Conservation (phyloP, 2,888 invertebrate genomes). For the Chrysolina haemoptera region DNA sequence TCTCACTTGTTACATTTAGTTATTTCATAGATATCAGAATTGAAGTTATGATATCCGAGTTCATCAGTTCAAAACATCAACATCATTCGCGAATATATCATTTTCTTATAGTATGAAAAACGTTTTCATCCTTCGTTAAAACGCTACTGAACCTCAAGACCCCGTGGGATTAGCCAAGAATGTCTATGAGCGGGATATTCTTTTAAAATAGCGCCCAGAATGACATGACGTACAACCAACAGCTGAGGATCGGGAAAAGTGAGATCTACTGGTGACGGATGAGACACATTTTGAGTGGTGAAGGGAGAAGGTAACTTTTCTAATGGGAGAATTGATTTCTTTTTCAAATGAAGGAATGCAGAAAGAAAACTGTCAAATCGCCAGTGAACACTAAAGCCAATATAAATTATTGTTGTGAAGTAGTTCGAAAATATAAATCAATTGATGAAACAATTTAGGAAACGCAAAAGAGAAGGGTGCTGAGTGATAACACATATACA, state of each 20-base stretch:
- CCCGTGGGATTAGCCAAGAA: conserved; percentile 60
- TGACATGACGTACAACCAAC: conserved; percentile 57
- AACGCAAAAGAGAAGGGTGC: no score
- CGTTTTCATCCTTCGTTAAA: background rate
- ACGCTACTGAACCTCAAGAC: conserved; percentile 36
- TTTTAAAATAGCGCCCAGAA: conserved; percentile 57
- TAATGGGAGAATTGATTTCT: conserved; percentile 27
- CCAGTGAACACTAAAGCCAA: background rate
- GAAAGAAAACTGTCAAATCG: conserved; percentile 4
- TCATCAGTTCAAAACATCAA: background rate
- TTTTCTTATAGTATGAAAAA: background rate
- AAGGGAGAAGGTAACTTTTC: conserved; percentile 18
- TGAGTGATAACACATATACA: no score
- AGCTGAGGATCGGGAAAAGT: conserved; percentile 53
- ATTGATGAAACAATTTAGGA: no score
- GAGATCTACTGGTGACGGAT: conserved; percentile 41
- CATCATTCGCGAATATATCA: background rate
- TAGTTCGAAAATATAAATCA: no score
- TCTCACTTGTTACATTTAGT: no score
- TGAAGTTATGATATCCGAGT: background rate
- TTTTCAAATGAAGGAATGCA: background rate
- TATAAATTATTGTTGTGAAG: background rate
- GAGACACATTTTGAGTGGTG: conserved; percentile 31
- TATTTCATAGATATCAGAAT: no score
- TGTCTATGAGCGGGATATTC: conserved; percentile 54